phyloP scores from a whole-genome alignment of 2,888 invertebrate species.

The Schizotus pectinicornis region DNA sequence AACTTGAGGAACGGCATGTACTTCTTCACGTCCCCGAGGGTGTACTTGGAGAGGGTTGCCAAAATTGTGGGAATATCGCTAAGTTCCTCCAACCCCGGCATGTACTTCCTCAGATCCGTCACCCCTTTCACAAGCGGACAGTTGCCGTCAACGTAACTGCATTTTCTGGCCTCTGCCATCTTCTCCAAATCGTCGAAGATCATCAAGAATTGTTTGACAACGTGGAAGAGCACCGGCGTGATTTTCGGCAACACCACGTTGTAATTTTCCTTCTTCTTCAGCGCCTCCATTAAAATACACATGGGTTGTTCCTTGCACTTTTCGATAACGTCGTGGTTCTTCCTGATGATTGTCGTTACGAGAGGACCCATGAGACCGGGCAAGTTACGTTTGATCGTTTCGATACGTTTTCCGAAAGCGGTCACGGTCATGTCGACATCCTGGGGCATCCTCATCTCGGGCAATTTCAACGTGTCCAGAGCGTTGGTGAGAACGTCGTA shows the following conservation, averaged over 20 bases:
- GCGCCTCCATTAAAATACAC: background rate
- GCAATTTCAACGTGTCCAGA: background rate
- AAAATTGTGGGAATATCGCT: no score
- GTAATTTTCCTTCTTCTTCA: conserved; percentile 7
- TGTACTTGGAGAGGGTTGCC: no score
- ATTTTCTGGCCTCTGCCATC: background rate
- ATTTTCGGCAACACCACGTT: conserved; percentile 9
- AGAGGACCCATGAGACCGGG: background rate
- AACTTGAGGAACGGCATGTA: no score
- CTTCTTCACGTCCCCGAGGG: no score
- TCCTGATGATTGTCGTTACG: background rate
- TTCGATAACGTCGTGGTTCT: conserved; percentile 3
- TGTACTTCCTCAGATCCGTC: background rate
- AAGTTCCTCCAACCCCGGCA: background rate
- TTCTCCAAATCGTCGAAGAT: conserved; percentile 9
- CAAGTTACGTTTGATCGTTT: conserved; percentile 1
- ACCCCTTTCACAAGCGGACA: conserved; percentile 19
- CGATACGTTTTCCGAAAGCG: background rate
- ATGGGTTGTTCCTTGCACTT: background rate
- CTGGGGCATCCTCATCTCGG: background rate
- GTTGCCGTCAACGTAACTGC: background rate
- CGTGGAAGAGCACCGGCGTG: background rate
- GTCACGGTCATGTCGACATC: background rate
- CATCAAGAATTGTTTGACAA: background rate
- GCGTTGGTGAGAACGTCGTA: background rate